Evolutionary conservation across 2,888 invertebrate species (phyloP).

Genomic region (Volucella inanis): DNA sequence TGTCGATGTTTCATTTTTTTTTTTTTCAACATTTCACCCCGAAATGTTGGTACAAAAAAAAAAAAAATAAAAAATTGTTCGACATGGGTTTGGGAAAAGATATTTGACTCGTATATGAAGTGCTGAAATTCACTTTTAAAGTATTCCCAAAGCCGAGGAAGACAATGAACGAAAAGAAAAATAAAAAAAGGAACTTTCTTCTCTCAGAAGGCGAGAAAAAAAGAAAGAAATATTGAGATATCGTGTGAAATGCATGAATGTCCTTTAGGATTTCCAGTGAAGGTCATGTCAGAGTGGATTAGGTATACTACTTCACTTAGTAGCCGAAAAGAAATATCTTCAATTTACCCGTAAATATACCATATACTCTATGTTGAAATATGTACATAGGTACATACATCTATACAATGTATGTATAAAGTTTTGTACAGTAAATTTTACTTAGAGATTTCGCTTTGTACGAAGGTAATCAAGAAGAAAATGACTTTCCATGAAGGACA

Average conservation of each 20-base stretch:
- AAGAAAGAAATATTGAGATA: constrained; percentile 52
- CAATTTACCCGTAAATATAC: constrained; percentile 36
- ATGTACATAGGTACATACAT: too few relatives aligned
- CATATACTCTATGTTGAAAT: background rate
- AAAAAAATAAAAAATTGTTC: constrained; percentile 17
- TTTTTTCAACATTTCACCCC: background rate
- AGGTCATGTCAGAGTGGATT: constrained; percentile 61
- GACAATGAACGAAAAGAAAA: background rate
- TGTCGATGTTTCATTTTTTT: constrained; percentile 39
- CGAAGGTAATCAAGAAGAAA: constrained; percentile 66
- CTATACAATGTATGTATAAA: constrained; percentile 37
- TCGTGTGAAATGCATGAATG: constrained; percentile 63
- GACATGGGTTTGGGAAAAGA: background rate
- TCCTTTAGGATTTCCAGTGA: constrained; percentile 59
- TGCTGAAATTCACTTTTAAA: constrained; percentile 25
- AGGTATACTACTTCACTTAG: constrained; percentile 18
- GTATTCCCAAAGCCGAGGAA: background rate
- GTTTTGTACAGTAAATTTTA: constrained; percentile 25
- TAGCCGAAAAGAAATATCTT: constrained; percentile 20
- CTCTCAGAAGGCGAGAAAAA: background rate
- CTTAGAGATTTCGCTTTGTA: constrained; percentile 38
- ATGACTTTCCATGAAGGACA: constrained; percentile 64
- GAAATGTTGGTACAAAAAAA: constrained; percentile 40
- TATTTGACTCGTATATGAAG: constrained; percentile 24
- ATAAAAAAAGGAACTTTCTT: constrained; percentile 31